A percentile compares a stretch with the other conserved stretches of the same genome.
phyloP scores from a whole-genome alignment of 2,888 invertebrate genomes.

The Epinotia nisella region DNA sequence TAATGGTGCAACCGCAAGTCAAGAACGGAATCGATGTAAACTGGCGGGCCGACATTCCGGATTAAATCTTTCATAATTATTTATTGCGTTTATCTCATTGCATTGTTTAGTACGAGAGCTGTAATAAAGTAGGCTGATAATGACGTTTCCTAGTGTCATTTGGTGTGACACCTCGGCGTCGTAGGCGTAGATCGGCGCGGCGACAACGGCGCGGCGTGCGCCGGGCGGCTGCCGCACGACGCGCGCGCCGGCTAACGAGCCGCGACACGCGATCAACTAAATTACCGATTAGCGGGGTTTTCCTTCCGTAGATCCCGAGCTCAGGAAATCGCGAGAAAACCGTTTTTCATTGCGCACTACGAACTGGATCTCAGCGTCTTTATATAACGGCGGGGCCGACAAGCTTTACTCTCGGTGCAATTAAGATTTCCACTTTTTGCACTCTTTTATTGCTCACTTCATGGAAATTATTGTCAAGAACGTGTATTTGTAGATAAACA shows the following conservation, averaged over 20 bases:
- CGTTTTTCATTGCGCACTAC: slow-evolving; percentile 75
- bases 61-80: slow-evolving; percentile 75
- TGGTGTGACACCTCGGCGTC: slow-evolving; percentile 43
- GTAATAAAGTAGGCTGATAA: slow-evolving; percentile 72
- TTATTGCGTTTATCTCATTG: slow-evolving; percentile 75
- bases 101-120: slow-evolving; percentile 65
- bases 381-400: slow-evolving; percentile 77
- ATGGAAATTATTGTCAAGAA: slow-evolving; percentile 83
- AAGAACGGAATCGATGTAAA: slow-evolving; percentile 63
- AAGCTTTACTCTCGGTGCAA: slow-evolving; percentile 77
- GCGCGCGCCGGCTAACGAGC: slow-evolving; percentile 69
- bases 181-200: slow-evolving; percentile 54
- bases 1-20: slow-evolving; percentile 70
- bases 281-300: slow-evolving; percentile 79
- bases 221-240: slow-evolving; percentile 35
- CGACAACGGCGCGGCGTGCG: slow-evolving; percentile 55
- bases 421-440: slow-evolving; percentile 84
- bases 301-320: slow-evolving; percentile 77
- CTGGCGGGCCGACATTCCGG: slow-evolving; percentile 69
- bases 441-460: slow-evolving; percentile 82
- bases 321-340: slow-evolving; percentile 82
- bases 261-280: slow-evolving; percentile 75
- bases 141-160: slow-evolving; percentile 65
- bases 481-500: slow-evolving; percentile 78
- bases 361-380: slow-evolving; percentile 79